Conservation (phyloP, 2,888 invertebrate genomes). For the Temnothorax rugatulus region DNA sequence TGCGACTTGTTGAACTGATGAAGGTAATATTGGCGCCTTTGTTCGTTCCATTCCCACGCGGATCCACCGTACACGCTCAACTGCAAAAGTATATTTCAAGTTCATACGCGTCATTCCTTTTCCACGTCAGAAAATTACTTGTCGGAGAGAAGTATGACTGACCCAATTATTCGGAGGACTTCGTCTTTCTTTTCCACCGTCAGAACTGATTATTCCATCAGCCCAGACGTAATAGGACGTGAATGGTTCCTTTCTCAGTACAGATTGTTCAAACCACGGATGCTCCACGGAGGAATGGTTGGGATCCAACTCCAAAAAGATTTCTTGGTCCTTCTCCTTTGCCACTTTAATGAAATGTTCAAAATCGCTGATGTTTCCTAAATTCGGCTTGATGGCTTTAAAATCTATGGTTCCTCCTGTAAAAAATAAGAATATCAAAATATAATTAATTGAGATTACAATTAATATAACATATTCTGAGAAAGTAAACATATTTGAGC, state of each 20-base stretch:
- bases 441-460: not conserved
- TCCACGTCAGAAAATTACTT: constrained; percentile 25
- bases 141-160: constrained; percentile 68
- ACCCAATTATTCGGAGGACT: constrained; percentile 92
- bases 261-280: constrained; percentile 91
- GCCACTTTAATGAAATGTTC: constrained; percentile 86
- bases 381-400: constrained; percentile 86
- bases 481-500: not conserved
- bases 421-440: constrained; percentile 22
- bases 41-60: constrained; percentile 91
- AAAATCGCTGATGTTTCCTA: constrained; percentile 87
- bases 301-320: constrained; percentile 92
- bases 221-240: constrained; percentile 94
- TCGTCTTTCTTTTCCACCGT: constrained; percentile 76
- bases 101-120: not conserved
- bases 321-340: constrained; percentile 87
- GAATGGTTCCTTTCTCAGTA: constrained; percentile 88
- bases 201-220: constrained; percentile 84
- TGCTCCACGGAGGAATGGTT: constrained; percentile 91
- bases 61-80: constrained; percentile 87
- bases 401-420: constrained; percentile 86
- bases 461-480: not conserved
- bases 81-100: constrained; percentile 75
- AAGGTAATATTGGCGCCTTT: constrained; percentile 91
- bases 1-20: constrained; percentile 91